Base-by-base conservation (phyloP, 1,140 invertebrate species). In the Lepidostoma basale region DNA sequence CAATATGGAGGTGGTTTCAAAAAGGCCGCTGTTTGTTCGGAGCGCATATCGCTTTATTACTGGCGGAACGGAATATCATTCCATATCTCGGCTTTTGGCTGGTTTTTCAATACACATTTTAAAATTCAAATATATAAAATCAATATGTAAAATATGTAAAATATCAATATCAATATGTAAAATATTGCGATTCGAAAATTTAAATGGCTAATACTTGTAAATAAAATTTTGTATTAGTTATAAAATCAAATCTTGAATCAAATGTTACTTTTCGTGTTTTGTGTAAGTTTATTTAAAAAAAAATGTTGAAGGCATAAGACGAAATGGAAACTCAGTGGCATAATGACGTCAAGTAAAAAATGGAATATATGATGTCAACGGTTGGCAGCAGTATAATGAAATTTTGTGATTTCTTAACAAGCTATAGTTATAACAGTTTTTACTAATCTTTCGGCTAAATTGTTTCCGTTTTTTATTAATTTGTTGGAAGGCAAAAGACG, bases 1-100 rank as follows among this genome's bases (percentile, higher is more conserved):
- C 49, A 54, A 54, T 54, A 54, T 54, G 49, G 49, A 54, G 49
- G 30, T 54, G 49, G 28, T 30, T 33, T 54, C 49, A 54, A 54
- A 54, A 52, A 54, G 49, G 25, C 49, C n/a, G 49, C 49, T 54
- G 30, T 54, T 54, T 54, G 49, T 54, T 54, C 49, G 20, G 49
- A 54, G 49, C 25, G 26, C 49, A 54, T 54, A 10, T 26, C 28
- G 26, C 49, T 54, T 54, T 54, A 54, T 54, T 54, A 28, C 49
- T 12, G 14, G 20, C 16, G 44, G 25, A 4, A 3, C 10, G 12
- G 14, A 54, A 54, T 54, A 54, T 54, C 14, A 54, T 54, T 54
- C 26, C 18, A 54, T 54, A 30, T 54, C 26, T 49, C 45, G 45
- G 45, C 22, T 10, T 12, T 2, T 49, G 45, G 45, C 23, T 23